Base-by-base conservation (phyloP, 2,113 vertebrate species). In the Clarias batrachus region DNA sequence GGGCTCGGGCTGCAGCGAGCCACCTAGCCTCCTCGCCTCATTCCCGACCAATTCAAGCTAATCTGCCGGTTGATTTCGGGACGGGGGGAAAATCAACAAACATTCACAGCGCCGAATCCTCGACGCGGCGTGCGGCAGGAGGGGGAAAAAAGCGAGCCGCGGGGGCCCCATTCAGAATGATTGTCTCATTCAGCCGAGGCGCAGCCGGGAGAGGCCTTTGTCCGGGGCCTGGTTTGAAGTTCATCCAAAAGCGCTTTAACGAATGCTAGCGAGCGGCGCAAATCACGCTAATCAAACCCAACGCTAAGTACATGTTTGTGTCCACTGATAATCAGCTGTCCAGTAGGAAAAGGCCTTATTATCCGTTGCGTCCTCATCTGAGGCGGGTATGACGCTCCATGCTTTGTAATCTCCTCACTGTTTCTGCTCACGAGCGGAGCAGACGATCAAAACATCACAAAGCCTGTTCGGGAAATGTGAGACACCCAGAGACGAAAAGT, bases 41-140 rank as follows among this genome's bases (percentile, higher is more conserved):
- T 88, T 91, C 88, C 85, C 87, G 66, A 88, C 90, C 90, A 86
- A 88, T 88, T 89, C 87, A 85, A 85, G 80, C 88, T 90, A 90
- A 90, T 90, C 87, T 88, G 85, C 78, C 78, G 81, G 68, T 85
- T 83, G 85, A 90, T 90, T 90, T 87, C 82, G 56, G 82, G 30
- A 81, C 30, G 30, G 57, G 70, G 70, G 85, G 79, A 73, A 85
- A 86, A 87, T 90, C 87, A 90, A 90, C 89, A 90, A 90, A 90
- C 87, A 90, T 88, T 88, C 81, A 88, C 76, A n/a, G 78, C 48
- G 27, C 66, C 59, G 85, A 87, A 85, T 85, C 82, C 66, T 70
- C 7, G 41, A n/a, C 30, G 77, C 23, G 54, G 60, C 14, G 21
- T 78, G 78, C 80, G 76, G 52, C n/a, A 48, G 76, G 78, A 87